phyloP scores from a whole-genome alignment of 2,888 invertebrate genomes.

The Philonicus albiceps region DNA sequence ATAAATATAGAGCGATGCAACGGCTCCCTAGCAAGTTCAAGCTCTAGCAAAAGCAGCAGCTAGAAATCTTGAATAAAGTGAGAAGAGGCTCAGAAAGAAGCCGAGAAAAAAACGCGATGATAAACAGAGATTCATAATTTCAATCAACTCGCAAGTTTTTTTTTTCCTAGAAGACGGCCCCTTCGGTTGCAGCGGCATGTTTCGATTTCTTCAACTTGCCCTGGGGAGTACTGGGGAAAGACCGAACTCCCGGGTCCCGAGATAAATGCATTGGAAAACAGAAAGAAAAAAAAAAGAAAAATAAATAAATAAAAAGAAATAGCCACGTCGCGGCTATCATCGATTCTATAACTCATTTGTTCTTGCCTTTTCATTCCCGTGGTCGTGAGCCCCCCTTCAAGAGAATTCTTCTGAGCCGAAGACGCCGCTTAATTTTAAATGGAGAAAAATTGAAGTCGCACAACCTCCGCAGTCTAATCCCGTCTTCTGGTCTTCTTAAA shows the following conservation, averaged over 20 bases:
- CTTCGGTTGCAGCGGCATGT: not conserved
- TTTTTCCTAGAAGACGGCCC: not conserved
- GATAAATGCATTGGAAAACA: not conserved
- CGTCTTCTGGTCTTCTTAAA: not conserved
- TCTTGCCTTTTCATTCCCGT: not conserved
- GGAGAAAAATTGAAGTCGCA: not conserved
- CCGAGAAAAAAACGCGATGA: not conserved
- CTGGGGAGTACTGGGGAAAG: not conserved
- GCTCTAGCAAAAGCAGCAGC: too few relatives aligned
- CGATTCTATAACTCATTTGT: slow-evolving; percentile 35
- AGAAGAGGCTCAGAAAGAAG: not conserved
- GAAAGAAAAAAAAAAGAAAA: not conserved
- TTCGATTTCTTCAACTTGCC: not conserved
- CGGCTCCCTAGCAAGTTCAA: not conserved
- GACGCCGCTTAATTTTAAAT: not conserved
- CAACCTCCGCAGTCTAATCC: not conserved
- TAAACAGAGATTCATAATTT: slow-evolving; percentile 4
- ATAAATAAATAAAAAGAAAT: too few relatives aligned
- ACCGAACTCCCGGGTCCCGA: not conserved
- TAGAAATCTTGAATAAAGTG: not conserved
- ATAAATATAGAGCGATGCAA: not conserved
- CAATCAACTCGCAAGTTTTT: not conserved
- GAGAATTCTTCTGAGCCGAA: not conserved
- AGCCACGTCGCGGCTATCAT: slow-evolving; percentile 12
- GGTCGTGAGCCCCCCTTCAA: not conserved